Base-by-base conservation (phyloP, 2,113 vertebrate genomes). In the Triplophysa dalaica region DNA sequence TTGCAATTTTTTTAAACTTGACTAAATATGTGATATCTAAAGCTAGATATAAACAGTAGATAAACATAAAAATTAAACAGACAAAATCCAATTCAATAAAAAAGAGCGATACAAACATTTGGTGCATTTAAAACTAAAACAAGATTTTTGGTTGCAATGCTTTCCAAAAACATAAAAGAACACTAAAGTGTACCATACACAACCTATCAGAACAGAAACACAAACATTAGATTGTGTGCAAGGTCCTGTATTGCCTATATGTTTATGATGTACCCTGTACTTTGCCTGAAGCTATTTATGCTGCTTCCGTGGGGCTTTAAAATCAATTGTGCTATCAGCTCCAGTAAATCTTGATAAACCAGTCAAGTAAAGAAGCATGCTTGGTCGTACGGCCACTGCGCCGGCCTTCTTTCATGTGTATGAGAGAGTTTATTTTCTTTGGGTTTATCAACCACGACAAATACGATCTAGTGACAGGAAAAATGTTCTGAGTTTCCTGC, bases 321-420 rank as follows among this genome's bases (percentile, higher is more conserved):
- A 73, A 80, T 58, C 45, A 80, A 24, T 73, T 12, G 21, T 19
- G 29, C 54, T 61, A 38, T 70, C 43, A 79, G 67, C 67, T 54
- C 63, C 50, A 80, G 61, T 65, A 11, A 62, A 63, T 75, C 73
- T 63, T 45, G 45, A 29, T 48, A 75, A 8, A 75, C 58, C 2
- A 48, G 61, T 45, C 22, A 52, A 70, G n/a, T 79, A 29, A 33
- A 48, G 14, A 16, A 48, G 24, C 21, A 24, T 19, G 12, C 26
- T 29, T 38, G 58, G 66, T 19, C 62, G 41, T 14, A 17, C 0
- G 2, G 52, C 19, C 54, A 22, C 50, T 52, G 50, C 14, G 50
- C 14, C 3, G 50, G 43, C 50, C 50, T 73, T 38, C 19, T 8
- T 60, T 41, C 2, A 41, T 73, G 29, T 22, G 26, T 41, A 22